Base-by-base conservation (phyloP, 1,140 invertebrate species). In the Procambarus virginalis region DNA sequence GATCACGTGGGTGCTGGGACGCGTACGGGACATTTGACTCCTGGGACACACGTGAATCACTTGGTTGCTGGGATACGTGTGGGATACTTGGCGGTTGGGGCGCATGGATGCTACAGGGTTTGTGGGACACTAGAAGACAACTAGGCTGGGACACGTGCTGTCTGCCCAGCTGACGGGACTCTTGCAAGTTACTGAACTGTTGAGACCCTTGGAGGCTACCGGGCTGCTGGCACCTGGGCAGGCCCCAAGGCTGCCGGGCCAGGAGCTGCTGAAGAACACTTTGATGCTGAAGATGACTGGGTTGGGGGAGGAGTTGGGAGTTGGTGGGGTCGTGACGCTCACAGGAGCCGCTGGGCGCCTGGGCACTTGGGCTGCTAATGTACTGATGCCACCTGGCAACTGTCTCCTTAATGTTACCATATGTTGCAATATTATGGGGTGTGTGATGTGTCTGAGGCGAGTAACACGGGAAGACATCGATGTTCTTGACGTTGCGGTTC, bases 401-500 rank as follows among this genome's bases (percentile, higher is more conserved):
- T 68, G 58, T 82, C 3, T 82, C 80, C 58, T 82, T n/a, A 2
- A 17, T n/a, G 76, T 77, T 12, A 58, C 49, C 14, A 46, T 58
- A 49, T 1, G 51, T 55, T 9, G 8, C 51, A 22, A 46, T 17
- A 17, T 64, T 55, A 45, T 5, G n/a, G 45, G 5, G 9, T 84
- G 34, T 34, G 20, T 84, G 75, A 17, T 46, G 68, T 73, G 68
- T 14, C 22, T 73, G 68, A 73, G 22, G n/a, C 22, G 68, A 34
- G 68, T 34, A 34, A 34, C n/a, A 5, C n/a, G n/a, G 10, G 5
- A 3, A 73, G 20, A 73, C 22, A 8, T 73, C 22, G 8, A 34
- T 17, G 49, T 22, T 80, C 12, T 58, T n/a, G 10, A 64, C 4
- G 48, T 87, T 81, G 5, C 78, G 58, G 48, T 87, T 78, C 46